phyloP scores from a whole-genome alignment of 1,140 invertebrate genomes.

The Cyrtorhinus lividipennis region DNA sequence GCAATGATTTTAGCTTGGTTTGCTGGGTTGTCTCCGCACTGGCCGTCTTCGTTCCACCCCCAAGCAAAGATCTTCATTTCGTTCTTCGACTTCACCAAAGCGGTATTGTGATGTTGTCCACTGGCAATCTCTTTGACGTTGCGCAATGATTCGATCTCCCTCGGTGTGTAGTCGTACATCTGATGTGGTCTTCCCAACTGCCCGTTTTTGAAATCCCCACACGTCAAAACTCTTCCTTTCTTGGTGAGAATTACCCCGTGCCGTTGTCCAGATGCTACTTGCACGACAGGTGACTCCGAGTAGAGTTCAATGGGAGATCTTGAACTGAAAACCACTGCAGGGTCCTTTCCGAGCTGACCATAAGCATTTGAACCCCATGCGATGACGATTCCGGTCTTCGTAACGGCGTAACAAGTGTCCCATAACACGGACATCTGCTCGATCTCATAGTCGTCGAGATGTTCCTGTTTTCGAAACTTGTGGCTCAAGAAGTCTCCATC shows the following conservation, averaged over 20 bases:
- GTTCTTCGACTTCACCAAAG: neutral
- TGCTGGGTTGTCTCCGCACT: neutral
- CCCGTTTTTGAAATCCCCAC: constrained; percentile 15
- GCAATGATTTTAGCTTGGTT: neutral
- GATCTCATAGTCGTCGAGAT: neutral
- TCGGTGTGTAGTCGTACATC: neutral
- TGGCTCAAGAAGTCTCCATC: neutral
- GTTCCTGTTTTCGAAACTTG: neutral
- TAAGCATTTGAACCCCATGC: neutral
- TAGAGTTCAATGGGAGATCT: neutral
- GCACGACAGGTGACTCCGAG: neutral
- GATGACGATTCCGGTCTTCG: neutral
- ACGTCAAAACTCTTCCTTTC: constrained; percentile 15
- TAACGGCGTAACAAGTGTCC: neutral
- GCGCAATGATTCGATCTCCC: neutral
- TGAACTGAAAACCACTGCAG: neutral
- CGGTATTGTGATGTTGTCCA: neutral
- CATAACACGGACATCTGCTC: neutral
- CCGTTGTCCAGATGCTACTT: constrained; percentile 13
- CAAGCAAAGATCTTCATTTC: neutral
- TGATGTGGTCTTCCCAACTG: constrained; percentile 10
- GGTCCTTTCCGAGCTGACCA: neutral
- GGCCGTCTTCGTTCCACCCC: neutral
- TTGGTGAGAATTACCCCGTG: constrained; percentile 15
- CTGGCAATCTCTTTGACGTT: neutral